Conservation (phyloP, 2,888 invertebrate species). For the Drosophila ezoana region DNA sequence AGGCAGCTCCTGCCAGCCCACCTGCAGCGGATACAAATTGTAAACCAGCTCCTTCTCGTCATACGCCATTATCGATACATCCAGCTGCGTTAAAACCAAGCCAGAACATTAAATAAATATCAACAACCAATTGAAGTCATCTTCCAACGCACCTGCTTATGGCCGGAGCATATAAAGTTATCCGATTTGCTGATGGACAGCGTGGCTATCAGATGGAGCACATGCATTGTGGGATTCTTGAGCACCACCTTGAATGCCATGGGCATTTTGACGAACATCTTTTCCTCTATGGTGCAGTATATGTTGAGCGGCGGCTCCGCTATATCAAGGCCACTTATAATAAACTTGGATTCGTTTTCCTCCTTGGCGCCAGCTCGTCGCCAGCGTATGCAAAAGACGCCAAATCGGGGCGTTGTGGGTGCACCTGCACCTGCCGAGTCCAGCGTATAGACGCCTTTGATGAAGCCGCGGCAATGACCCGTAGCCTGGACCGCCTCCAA, state of each 20-base stretch:
- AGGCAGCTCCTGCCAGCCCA: constrained; percentile 84
- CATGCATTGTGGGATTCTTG: constrained; percentile 83
- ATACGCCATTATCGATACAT: constrained; percentile 84
- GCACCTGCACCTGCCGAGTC: constrained; percentile 33
- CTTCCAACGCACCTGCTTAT: constrained; percentile 89
- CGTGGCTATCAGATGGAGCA: constrained; percentile 83
- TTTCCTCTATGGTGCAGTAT: constrained; percentile 84
- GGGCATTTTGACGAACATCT: constrained; percentile 85
- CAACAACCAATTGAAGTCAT: too few species aligned
- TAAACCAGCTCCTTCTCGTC: constrained; percentile 84
- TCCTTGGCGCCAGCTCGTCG: constrained; percentile 79
- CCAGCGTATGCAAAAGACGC: constrained; percentile 85
- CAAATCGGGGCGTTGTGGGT: constrained; percentile 65
- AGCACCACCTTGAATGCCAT: constrained; percentile 84
- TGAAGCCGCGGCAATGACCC: constrained; percentile 83
- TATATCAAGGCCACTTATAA: constrained; percentile 82
- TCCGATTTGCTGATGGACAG: constrained; percentile 86
- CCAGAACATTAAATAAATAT: background rate
- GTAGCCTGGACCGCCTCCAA: constrained; percentile 84
- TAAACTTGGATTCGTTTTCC: constrained; percentile 84
- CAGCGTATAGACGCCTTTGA: constrained; percentile 78
- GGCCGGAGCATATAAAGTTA: constrained; percentile 97
- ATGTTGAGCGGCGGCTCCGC: constrained; percentile 84
- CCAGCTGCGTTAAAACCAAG: constrained; percentile 70
- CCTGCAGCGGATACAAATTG: constrained; percentile 84